Percentiles rank a stretch among this genome's conserved stretches.
Conservation (phyloP, 2,888 invertebrate species). For the Caradrina kadenii region DNA sequence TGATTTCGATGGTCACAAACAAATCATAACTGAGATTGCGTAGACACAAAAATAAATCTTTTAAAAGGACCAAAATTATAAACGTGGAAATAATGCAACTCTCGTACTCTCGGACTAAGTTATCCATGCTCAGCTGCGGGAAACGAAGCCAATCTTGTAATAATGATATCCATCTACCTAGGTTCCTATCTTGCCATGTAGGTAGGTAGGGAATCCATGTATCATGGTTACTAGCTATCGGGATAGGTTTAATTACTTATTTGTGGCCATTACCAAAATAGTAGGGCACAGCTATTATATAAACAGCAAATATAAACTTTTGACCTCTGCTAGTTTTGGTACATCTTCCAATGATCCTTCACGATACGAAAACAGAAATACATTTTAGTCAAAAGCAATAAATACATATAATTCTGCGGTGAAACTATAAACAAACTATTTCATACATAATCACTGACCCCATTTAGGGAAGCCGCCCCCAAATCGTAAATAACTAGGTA, state of each 20-base stretch:
- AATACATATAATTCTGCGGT: slow-evolving; percentile 60
- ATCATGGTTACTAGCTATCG: background rate
- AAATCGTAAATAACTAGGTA: slow-evolving; percentile 72
- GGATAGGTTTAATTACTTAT: background rate
- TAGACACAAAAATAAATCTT: background rate
- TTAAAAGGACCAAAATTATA: background rate
- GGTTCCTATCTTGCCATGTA: too few species aligned
- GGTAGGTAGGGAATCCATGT: background rate
- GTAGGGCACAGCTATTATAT: background rate
- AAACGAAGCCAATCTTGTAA: slow-evolving; percentile 14
- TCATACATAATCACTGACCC: slow-evolving; percentile 72
- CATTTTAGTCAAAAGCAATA: slow-evolving; percentile 49
- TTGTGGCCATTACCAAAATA: background rate
- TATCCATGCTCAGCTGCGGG: background rate
- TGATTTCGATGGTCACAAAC: slow-evolving; percentile 6
- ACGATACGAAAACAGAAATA: slow-evolving; percentile 18
- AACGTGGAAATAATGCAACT: background rate
- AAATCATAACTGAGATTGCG: slow-evolving; percentile 18
- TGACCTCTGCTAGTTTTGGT: background rate
- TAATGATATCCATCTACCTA: background rate
- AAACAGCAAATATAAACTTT: background rate
- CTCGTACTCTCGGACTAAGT: background rate
- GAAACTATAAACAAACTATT: slow-evolving; percentile 63
- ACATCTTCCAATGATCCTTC: background rate
- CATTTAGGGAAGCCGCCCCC: slow-evolving; percentile 63